These are phyloP conservation scores for Porites cylindrica DNA, from an alignment of 92 coral and sea anemone species.

Conservation along the genomic window DNA sequence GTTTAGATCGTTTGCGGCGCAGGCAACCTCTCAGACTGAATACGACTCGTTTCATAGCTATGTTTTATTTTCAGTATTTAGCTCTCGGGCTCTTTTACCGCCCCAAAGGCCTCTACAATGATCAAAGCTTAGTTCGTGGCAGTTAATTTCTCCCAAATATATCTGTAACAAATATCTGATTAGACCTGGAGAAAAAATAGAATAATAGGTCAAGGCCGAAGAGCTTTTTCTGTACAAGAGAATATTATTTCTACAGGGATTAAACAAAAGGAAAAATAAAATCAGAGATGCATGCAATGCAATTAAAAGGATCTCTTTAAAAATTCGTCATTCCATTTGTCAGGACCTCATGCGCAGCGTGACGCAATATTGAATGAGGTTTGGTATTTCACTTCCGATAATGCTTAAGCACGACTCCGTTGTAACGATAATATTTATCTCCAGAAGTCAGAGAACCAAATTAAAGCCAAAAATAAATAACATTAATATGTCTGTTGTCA, in stretches of 20 bases:
- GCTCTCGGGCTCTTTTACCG: no score
- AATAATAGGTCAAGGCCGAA: neutral
- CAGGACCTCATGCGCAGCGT: neutral
- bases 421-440: neutral
- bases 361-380: neutral
- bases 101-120: no score
- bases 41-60: no score
- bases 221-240: slow-evolving; percentile 31
- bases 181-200: neutral
- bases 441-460: neutral
- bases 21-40: no score
- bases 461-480: neutral
- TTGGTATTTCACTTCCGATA: neutral
- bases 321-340: neutral
- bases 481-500: neutral
- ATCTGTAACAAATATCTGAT: no score
- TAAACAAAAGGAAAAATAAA: slow-evolving; percentile 1
- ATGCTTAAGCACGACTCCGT: neutral
- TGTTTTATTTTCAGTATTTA: no score
- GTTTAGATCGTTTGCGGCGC: no score
- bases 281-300: neutral
- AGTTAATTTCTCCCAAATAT: slow-evolving; percentile 4
- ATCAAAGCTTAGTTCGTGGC: neutral
- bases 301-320: neutral
- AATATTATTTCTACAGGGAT: slow-evolving; percentile 35